These are phyloP conservation scores for Rattus rattus DNA, from an alignment of 2,113 vertebrate species.

Conservation along the genomic window DNA sequence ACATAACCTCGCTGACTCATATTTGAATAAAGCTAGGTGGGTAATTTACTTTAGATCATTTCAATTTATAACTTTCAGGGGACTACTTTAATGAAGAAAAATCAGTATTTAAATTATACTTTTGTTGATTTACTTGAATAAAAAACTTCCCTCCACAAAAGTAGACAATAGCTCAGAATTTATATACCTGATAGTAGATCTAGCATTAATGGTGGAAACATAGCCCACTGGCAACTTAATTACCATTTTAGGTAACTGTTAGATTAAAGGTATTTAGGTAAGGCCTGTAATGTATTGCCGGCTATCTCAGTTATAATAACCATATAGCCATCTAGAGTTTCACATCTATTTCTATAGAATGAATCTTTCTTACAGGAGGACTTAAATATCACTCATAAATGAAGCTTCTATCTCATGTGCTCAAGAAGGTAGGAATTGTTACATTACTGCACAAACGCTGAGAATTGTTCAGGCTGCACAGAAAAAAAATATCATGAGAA, in stretches of 20 bases:
- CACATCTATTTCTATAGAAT: neutral
- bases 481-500: neutral
- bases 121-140: neutral
- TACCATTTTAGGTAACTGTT: neutral
- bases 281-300: neutral
- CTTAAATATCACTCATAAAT: neutral
- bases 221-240: neutral
- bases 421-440: neutral
- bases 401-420: neutral
- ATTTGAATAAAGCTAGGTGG: neutral
- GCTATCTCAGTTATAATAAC: neutral
- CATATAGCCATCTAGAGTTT: neutral
- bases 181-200: neutral
- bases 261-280: neutral
- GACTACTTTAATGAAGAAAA: neutral
- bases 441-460: neutral
- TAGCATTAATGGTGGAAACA: neutral
- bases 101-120: neutral
- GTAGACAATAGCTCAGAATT: neutral
- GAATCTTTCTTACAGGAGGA: neutral
- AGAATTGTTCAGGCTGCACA: neutral
- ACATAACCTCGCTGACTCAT: neutral
- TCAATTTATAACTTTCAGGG: neutral
- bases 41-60: neutral
- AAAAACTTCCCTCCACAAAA: neutral